Evolutionary conservation across 2,888 invertebrate species (phyloP), one percentile per base, ranked within the genome.

Genomic region (Papilio protenor): DNA sequence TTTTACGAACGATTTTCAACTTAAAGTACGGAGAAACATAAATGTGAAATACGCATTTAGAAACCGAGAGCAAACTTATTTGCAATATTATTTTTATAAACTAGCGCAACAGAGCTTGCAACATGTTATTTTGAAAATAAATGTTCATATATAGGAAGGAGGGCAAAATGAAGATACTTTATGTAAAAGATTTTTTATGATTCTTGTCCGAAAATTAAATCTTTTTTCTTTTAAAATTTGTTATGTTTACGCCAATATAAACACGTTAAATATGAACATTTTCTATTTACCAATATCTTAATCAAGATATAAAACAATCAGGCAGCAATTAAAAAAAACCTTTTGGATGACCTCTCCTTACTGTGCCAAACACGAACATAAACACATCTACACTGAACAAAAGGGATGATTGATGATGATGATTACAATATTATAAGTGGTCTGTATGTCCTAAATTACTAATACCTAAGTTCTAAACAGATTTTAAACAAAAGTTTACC

Each of bases 11-110:
- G 64, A 33, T 64, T 33, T n/a, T 40, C n/a, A 66, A 66, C 66
- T 66, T 66, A 11, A n/a, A 18, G 66, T 66, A 2, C 40, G 18
- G 61, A 64, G 61, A 64, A 64, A 64, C 33, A 64, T 64, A 8
- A 64, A 64, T 64, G 27, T 64, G n/a, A 66, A 66, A 66, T 66
- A 40, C 40, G 40, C 66, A 66, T 66, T 66, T 66, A n/a, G 0
- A 66, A 18, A n/a, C 66, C 40, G 66, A 18, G 66, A 18, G 40
- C 40, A n/a, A 66, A 66, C n/a, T 66, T 40, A 64, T 66, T 66
- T 66, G 40, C 64, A 64, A 33, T 64, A 40, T 64, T 18, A 18
- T n/a, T 66, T 40, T 40, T 40, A 66, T 12, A 40, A 66, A 66
- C 40, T 66, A 40, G n/a, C n/a, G 1, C 33, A 1, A 33, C 16